Percentiles rank a stretch among this genome's conserved stretches.
These are phyloP conservation scores for Kryptolebias ocellatus DNA, from an alignment of 2,797 vertebrate genomes.

Conservation along the genomic window DNA sequence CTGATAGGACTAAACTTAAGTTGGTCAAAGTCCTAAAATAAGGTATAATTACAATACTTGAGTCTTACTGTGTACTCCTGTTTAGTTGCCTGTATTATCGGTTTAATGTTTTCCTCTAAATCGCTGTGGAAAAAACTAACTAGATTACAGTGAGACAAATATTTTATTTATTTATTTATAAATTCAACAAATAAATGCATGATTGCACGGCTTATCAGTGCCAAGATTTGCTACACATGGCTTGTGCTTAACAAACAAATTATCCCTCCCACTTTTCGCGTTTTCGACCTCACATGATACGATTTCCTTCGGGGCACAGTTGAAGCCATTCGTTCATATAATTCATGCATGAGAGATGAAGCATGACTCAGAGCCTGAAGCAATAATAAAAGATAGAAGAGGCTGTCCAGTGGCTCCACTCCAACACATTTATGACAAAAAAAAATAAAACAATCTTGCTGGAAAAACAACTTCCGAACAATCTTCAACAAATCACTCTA, in stretches of 20 bases:
- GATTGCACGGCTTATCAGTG: not conserved
- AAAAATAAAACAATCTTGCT: not conserved
- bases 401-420: slow-evolving; percentile 10
- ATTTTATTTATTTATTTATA: not conserved
- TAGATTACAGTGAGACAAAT: too few relatives aligned
- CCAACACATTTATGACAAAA: slow-evolving; percentile 12
- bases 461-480: slow-evolving; percentile 12
- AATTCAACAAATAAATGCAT: not conserved
- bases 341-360: slow-evolving; percentile 47
- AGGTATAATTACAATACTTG: too few relatives aligned
- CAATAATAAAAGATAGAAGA: slow-evolving; percentile 40
- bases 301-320: slow-evolving; percentile 22
- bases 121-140: not conserved
- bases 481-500: not conserved
- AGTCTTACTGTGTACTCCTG: too few relatives aligned
- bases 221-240: slow-evolving; percentile 5
- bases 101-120: not conserved
- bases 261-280: not conserved
- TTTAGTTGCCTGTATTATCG: too few relatives aligned
- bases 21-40: too few relatives aligned
- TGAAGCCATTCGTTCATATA: slow-evolving; percentile 42
- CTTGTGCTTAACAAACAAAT: not conserved
- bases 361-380: slow-evolving; percentile 46
- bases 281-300: slow-evolving; percentile 40
- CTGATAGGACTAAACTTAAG: too few relatives aligned